Percentiles rank a stretch among this genome's conserved stretches.
Conservation (phyloP, 1,140 invertebrate genomes). For the Propsilocerus akamusi region DNA sequence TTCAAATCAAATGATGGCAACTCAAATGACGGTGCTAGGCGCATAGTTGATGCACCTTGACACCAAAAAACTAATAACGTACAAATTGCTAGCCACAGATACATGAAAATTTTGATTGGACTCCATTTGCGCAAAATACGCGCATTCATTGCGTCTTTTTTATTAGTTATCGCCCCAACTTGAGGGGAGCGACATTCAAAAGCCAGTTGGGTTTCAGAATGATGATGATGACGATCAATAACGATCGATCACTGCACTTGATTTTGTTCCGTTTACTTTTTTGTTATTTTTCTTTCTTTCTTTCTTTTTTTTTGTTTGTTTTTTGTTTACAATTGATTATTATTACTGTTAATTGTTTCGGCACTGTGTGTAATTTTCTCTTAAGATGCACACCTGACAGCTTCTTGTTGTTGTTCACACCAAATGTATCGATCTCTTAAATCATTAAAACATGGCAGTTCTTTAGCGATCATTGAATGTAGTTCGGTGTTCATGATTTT, state of each 20-base stretch:
- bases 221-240: background rate
- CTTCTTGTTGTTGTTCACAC: background rate
- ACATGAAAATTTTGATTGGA: slow-evolving; percentile 24
- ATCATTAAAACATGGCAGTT: background rate
- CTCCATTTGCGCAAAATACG: slow-evolving; percentile 27
- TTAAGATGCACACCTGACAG: background rate
- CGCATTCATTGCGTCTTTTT: slow-evolving; percentile 25
- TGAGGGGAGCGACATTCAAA: slow-evolving; percentile 3
- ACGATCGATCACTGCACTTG: too few species aligned
- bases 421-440: background rate
- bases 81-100: slow-evolving; percentile 16
- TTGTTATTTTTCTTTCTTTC: background rate
- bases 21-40: slow-evolving; percentile 4
- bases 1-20: too few species aligned
- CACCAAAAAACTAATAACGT: slow-evolving; percentile 15
- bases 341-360: background rate
- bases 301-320: background rate
- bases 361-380: background rate
- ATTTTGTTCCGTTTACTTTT: too few species aligned
- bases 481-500: slow-evolving; percentile 1
- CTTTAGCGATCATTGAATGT: background rate
- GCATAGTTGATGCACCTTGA: slow-evolving; percentile 5
- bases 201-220: background rate
- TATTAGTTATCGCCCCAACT: background rate
- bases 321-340: background rate